A percentile compares a stretch with the other conserved stretches of the same genome.
Evolutionary conservation across 2,797 vertebrate species (phyloP).

Genomic region (Podargus strigoides): DNA sequence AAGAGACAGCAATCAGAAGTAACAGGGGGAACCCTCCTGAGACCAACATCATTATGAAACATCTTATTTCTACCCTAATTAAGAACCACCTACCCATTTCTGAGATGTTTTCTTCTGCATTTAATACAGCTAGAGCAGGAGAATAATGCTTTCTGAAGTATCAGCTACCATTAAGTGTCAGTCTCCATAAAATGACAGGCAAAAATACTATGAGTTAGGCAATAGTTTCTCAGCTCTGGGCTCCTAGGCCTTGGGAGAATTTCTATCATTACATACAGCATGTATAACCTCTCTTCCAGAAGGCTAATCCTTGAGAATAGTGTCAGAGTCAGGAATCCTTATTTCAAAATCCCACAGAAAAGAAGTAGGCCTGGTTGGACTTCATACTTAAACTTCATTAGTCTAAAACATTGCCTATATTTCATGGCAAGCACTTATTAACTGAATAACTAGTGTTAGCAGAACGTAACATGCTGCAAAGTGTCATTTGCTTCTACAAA

Average conservation of each 20-base stretch:
- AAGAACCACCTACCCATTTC: neutral
- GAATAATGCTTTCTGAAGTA: neutral
- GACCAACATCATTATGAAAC: neutral
- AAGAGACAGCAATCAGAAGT: neutral
- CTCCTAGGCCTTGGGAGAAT: neutral
- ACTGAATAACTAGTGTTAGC: neutral
- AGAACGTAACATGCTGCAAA: neutral
- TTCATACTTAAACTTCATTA: neutral
- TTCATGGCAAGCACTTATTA: neutral
- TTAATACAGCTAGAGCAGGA: neutral
- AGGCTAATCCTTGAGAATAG: neutral
- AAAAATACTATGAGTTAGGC: neutral
- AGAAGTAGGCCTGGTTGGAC: neutral
- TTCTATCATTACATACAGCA: neutral
- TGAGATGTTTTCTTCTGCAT: neutral
- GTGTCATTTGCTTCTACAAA: conserved; percentile 60
- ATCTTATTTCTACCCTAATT: neutral
- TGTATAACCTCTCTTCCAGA: neutral
- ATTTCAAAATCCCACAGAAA: neutral
- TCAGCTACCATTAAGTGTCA: neutral
- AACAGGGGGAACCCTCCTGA: neutral
- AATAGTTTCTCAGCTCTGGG: neutral
- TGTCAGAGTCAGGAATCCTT: neutral
- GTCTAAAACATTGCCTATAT: neutral
- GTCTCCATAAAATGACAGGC: neutral